Evolutionary conservation across 1,140 invertebrate species (phyloP).

Genomic region (Ips typographus): DNA sequence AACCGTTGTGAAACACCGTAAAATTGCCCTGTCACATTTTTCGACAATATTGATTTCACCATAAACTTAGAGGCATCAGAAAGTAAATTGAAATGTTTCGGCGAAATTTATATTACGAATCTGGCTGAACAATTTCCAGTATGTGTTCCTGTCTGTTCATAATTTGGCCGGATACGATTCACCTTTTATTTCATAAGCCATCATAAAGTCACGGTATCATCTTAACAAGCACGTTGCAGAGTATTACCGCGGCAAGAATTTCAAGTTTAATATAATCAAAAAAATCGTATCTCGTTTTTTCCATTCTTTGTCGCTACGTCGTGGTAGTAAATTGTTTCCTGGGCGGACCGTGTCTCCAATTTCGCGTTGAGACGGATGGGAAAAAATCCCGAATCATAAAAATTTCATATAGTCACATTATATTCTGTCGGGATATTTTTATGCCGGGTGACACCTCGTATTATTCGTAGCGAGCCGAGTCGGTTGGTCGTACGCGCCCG

Average conservation of each 20-base stretch:
- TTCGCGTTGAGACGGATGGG: constrained; percentile 22
- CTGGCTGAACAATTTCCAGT: no score
- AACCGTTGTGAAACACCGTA: background rate
- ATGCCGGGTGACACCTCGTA: constrained; percentile 49
- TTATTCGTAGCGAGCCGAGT: constrained; percentile 46
- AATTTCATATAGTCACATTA: constrained; percentile 50
- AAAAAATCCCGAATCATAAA: constrained; percentile 48
- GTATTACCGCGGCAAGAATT: background rate
- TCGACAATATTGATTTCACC: background rate
- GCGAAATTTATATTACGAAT: background rate
- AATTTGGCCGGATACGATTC: no score
- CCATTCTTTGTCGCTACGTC: background rate
- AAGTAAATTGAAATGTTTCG: constrained; percentile 3
- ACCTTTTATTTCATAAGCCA: no score
- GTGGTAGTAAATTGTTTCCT: constrained; percentile 8
- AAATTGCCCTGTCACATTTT: constrained; percentile 5
- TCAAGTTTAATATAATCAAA: constrained; percentile 8
- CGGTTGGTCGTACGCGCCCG: constrained; percentile 35
- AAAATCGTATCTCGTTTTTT: constrained; percentile 8
- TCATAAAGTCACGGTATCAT: no score
- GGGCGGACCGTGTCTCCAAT: background rate
- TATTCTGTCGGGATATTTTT: constrained; percentile 48
- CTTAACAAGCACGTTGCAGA: no score
- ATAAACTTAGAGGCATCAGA: background rate
- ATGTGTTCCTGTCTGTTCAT: no score